Conservation (phyloP, 1,140 invertebrate genomes). For the Pteromalus puparum region DNA sequence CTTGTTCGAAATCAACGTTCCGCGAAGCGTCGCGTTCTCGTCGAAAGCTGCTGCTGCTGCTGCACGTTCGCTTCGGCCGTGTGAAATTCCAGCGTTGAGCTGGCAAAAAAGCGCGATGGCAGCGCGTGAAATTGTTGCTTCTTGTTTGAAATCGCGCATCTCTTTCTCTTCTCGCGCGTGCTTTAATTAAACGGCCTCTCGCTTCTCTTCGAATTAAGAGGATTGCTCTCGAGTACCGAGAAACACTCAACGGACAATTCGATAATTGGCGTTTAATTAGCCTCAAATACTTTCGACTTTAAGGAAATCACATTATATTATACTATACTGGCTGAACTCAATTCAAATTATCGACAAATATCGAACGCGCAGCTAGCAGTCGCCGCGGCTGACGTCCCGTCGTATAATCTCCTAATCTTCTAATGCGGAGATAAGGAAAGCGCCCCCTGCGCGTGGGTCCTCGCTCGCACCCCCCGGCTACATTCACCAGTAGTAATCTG, state of each 20-base stretch:
- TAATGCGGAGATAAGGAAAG: constrained; percentile 71
- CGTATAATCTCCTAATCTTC: constrained; percentile 65
- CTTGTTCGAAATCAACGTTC: constrained; percentile 54
- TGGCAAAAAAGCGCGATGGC: constrained; percentile 46
- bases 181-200: constrained; percentile 47
- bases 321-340: neutral
- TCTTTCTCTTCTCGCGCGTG: constrained; percentile 10
- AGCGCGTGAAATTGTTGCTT: constrained; percentile 52
- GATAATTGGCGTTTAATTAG: neutral
- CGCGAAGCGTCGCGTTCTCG: constrained; percentile 40
- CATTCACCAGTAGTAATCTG: constrained; percentile 70
- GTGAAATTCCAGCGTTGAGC: constrained; percentile 48
- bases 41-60: constrained; percentile 27
- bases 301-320: neutral
- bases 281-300: neutral
- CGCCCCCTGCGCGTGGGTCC: constrained; percentile 51
- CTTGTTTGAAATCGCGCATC: constrained; percentile 38
- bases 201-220: constrained; percentile 24
- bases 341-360: constrained; percentile 9
- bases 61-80: neutral
- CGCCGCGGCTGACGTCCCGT: neutral
- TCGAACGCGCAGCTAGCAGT: neutral
- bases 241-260: neutral
- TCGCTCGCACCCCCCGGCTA: constrained; percentile 63
- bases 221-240: constrained; percentile 18